Percentiles rank a stretch among this genome's conserved stretches.
Conservation (phyloP, 2,888 invertebrate genomes). For the Meta bourneti region DNA sequence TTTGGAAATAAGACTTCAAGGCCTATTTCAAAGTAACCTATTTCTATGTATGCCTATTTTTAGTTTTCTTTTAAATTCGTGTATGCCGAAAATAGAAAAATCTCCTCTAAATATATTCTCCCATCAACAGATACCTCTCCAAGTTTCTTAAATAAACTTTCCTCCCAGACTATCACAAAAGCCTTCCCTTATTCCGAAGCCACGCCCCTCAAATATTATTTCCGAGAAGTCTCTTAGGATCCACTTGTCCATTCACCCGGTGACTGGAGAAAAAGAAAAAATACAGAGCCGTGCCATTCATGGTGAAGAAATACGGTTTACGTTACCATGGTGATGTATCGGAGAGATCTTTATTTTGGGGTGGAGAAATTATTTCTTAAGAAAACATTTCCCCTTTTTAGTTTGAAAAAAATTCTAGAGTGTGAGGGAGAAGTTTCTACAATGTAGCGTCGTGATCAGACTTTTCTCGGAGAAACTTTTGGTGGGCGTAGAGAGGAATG, state of each 20-base stretch:
- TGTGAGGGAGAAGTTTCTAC: not conserved
- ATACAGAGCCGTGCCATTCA: not conserved
- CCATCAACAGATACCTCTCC: not conserved
- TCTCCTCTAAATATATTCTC: not conserved
- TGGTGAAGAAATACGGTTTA: slow-evolving; percentile 16
- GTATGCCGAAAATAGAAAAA: not conserved
- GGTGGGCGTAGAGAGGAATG: not conserved
- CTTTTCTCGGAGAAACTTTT: slow-evolving; percentile 7
- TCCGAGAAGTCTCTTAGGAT: slow-evolving; percentile 5
- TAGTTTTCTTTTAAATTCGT: too few relatives aligned
- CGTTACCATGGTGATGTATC: slow-evolving; percentile 32
- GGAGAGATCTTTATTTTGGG: slow-evolving; percentile 31
- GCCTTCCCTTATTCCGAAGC: not conserved
- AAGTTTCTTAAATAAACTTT: not conserved
- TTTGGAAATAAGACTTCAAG: too few relatives aligned
- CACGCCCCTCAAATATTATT: slow-evolving; percentile 17
- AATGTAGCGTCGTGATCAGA: slow-evolving; percentile 31
- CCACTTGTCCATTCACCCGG: slow-evolving; percentile 35
- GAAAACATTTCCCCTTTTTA: slow-evolving; percentile 18
- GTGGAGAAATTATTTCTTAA: slow-evolving; percentile 24
- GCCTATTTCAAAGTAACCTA: too few relatives aligned
- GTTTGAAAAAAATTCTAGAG: not conserved
- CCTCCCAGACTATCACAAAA: not conserved
- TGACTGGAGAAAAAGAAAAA: not conserved
- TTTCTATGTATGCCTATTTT: too few relatives aligned